Evolutionary conservation across 2,888 invertebrate genomes (phyloP), one percentile per base, ranked within the genome.

Genomic region (Acronicta aceris): DNA sequence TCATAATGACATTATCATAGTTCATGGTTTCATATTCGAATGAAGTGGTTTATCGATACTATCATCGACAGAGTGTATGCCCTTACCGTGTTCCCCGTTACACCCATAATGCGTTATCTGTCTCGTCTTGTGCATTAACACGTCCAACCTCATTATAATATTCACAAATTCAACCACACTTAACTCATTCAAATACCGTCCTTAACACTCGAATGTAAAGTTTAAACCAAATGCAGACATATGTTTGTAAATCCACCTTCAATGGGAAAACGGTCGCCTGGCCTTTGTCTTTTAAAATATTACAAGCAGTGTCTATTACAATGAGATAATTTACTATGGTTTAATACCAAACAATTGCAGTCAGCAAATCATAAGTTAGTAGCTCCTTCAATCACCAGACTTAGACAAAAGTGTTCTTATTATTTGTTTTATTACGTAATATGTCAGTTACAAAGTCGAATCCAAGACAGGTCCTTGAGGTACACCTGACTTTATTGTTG

Each of bases 121-220:
- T 83, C 84, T 81, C 87, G 86, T 85, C 87, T 84, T 78, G 84
- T 86, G 85, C 89, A 90, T 91, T 91, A 91, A 91, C 91, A 90
- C 89, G 87, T 89, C 88, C 87, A 84, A 82, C 76, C 89, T 91
- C 86, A 90, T 92, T 91, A 92, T 83, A 88, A 84, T 84, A 85
- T 81, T 76, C 80, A 79, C 75, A 64, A 64, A 54, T 60, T 65
- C 46, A 57, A 42, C 40, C 36, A 36, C 42, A 13, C n/a, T 27
- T 27, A n/a, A 21, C 16, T 16, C 45, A 59, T 50, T 59, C 41
- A 38, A 79, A 50, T 71, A 46, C 46, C 25, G 30, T 38, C 60
- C 38, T 45, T 71, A 65, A 6, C 0, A 0, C 33, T 5, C 16
- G 0, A 4, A 0, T 0, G 43, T 63, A 77, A 46, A 46, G 52